Evolutionary conservation across 2,797 vertebrate species (phyloP).

Genomic region (Perodicticus potto): DNA sequence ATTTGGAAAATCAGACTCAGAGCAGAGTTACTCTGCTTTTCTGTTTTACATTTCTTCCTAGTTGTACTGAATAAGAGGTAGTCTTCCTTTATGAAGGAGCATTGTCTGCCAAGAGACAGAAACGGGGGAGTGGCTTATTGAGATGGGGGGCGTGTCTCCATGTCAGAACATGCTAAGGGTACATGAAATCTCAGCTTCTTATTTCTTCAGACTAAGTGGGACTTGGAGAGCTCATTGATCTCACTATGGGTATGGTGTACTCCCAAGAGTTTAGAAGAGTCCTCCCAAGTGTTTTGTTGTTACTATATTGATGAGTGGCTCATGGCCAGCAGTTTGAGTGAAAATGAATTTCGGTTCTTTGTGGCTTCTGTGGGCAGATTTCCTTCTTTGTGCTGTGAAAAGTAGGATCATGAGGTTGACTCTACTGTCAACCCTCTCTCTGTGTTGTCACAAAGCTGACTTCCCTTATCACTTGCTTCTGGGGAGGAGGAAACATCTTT

Average conservation of each 20-base stretch:
- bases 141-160: not conserved
- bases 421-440: no score
- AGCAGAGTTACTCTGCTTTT: not conserved
- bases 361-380: not conserved
- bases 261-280: not conserved
- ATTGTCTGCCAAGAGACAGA: not conserved
- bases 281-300: not conserved
- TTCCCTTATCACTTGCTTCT: not conserved
- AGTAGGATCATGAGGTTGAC: not conserved
- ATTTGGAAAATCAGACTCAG: not conserved
- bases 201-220: not conserved
- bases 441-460: not conserved
- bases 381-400: not conserved
- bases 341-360: not conserved
- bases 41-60: not conserved
- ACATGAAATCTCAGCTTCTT: not conserved
- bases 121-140: not conserved
- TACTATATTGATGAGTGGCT: not conserved
- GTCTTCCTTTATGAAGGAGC: not conserved
- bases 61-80: not conserved
- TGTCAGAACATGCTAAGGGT: not conserved
- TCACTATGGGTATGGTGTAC: not conserved
- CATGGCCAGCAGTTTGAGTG: not conserved
- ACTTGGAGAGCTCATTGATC: not conserved
- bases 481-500: not conserved